Percentiles rank a stretch among this genome's conserved stretches.
phyloP scores from a whole-genome alignment of 2,888 invertebrate genomes.

The Hololepta plana region DNA sequence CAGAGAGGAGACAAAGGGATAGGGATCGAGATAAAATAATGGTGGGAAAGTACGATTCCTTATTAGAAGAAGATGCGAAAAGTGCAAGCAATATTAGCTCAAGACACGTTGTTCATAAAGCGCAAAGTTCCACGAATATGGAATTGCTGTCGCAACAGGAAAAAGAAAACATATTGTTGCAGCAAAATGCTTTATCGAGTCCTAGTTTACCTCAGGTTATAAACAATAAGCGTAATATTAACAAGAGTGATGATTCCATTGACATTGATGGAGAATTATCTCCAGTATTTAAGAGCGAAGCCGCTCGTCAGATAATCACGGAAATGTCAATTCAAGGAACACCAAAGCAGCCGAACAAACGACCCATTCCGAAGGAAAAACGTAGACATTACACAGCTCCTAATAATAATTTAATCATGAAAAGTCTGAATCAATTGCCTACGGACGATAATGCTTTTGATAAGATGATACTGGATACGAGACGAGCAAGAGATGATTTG shows the following conservation, averaged over 20 bases:
- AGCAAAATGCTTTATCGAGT: conserved; percentile 17
- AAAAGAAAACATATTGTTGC: too few relatives aligned
- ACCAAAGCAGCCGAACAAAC: conserved; percentile 26
- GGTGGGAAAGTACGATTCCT: conserved; percentile 22
- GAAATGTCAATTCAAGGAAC: conserved; percentile 41
- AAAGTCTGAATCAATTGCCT: conserved; percentile 21
- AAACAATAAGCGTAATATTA: background rate
- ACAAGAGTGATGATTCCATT: background rate
- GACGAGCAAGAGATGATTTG: conserved; percentile 63
- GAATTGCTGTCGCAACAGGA: conserved; percentile 10
- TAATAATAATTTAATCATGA: conserved; percentile 29
- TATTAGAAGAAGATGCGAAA: conserved; percentile 24
- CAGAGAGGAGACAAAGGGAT: conserved; percentile 68
- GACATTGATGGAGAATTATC: conserved; percentile 38
- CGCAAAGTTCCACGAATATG: conserved; percentile 13
- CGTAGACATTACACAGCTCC: conserved; percentile 78
- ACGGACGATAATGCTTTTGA: conserved; percentile 19
- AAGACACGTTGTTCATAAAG: conserved; percentile 17
- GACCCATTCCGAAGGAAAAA: conserved; percentile 66
- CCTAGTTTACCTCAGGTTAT: conserved; percentile 16
- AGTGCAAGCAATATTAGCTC: conserved; percentile 19
- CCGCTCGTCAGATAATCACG: conserved; percentile 69
- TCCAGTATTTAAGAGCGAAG: conserved; percentile 72
- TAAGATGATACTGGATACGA: conserved; percentile 19
- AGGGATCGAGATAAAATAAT: conserved; percentile 39